phyloP scores from a whole-genome alignment of 1,140 invertebrate species.

The Wasmannia auropunctata region DNA sequence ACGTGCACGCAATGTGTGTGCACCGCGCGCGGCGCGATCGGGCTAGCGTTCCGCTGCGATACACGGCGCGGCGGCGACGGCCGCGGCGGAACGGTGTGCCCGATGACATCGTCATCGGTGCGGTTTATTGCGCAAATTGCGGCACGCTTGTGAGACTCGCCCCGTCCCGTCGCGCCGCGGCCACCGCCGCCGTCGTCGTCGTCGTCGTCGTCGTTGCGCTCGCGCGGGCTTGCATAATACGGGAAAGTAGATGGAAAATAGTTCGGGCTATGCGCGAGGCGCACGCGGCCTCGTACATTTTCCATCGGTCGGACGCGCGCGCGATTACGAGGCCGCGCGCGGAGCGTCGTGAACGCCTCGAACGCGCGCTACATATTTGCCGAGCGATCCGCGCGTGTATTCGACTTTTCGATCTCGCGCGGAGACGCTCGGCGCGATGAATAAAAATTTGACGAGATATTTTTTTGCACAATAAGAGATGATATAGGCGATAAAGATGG shows the following conservation, averaged over 20 bases:
- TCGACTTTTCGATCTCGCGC: background rate
- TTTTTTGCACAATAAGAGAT: too few relatives aligned
- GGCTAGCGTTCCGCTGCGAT: conserved; percentile 14
- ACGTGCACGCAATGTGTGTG: conserved; percentile 72
- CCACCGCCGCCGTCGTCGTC: too few relatives aligned
- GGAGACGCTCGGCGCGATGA: background rate
- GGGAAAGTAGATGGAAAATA: conserved; percentile 56
- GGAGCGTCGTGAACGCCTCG: background rate
- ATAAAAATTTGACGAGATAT: too few relatives aligned
- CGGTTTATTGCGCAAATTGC: conserved; percentile 49
- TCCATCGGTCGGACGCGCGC: background rate
- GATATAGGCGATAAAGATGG: too few relatives aligned
- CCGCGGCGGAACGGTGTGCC: background rate
- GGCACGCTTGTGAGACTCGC: conserved; percentile 8
- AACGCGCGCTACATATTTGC: background rate
- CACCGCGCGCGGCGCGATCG: conserved; percentile 2
- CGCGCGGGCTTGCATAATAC: conserved; percentile 42
- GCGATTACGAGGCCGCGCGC: background rate
- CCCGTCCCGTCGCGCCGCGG: background rate
- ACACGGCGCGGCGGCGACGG: background rate
- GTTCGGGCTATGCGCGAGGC: conserved; percentile 20
- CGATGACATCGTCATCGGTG: conserved; percentile 65
- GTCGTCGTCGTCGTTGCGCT: background rate
- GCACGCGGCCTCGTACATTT: conserved; percentile 10
- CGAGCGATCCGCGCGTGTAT: too few relatives aligned